Evolutionary conservation across 2,113 vertebrate species (phyloP), one percentile per base, ranked within the genome.

Genomic region (Callionymus lyra): DNA sequence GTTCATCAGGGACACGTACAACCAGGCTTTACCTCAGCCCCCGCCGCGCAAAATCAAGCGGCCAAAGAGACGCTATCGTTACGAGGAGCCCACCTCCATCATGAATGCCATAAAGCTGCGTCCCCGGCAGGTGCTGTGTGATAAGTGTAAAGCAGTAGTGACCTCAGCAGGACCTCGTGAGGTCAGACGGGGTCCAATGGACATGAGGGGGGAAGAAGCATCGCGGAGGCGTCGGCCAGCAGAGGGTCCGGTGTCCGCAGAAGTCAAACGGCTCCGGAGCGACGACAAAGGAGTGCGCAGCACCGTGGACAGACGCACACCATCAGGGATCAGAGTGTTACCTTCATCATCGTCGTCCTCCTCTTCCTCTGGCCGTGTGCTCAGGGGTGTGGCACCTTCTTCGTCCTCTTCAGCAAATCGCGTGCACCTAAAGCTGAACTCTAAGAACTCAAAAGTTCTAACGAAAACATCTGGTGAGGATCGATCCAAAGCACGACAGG

Each of bases 1-100:
- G 75, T 94, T 99, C 85, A 94, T 98, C 90, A 93, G 95, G 89
- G 93, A 98, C 90, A 94, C 92, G 0, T 99, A 99, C 72, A 94
- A 94, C 91, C 93, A 97, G 73, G 89, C 92, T 57, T 90, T 99
- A 92, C 94, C 95, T 93, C 94, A 99, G 82, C 94, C 95, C 6
- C 92, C 85, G 0, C 93, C 93, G n/a, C 89, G 94, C 37, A 94
- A 92, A 79, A 98, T 99, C 70, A 96, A 92, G 61, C 87, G 93
- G 61, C 93, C 91, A 33, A 96, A 95, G 70, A 85, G 92, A 15
- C 92, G 93, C 69, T 91, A 97, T 76, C 96, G 93, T 82, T 85
- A 90, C 63, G 95, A 98, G 83, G 95, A 97, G 67, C 90, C 95
- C 42, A 97, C 94, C 41, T 98, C 94, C 31, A 97, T 98, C 64